A percentile compares a stretch with the other conserved stretches of the same genome.
Conservation (phyloP, 2,113 vertebrate species). For the Corythoichthys haematopterus region DNA sequence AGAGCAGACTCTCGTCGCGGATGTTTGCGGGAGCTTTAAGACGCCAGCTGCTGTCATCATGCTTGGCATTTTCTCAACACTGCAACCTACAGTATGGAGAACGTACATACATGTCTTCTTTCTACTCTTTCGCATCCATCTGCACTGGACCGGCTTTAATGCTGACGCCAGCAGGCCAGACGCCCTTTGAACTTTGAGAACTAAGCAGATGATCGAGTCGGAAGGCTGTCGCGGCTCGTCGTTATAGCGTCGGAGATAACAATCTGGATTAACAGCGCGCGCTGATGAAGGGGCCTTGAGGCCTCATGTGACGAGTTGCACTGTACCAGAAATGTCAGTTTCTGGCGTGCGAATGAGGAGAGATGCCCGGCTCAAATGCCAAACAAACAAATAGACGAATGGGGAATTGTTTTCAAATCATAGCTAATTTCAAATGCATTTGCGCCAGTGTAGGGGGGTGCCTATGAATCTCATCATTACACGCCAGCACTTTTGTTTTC, state of each 20-base stretch:
- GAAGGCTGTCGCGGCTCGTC: slow-evolving; percentile 57
- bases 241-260: slow-evolving; percentile 38
- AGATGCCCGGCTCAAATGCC: not conserved
- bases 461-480: not conserved
- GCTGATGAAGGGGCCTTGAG: not conserved
- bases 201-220: slow-evolving; percentile 57
- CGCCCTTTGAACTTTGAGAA: slow-evolving; percentile 62
- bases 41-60: not conserved
- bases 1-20: slow-evolving; percentile 9
- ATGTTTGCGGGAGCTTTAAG: slow-evolving; percentile 1
- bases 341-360: not conserved
- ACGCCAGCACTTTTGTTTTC: not conserved
- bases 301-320: not conserved
- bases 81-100: not conserved
- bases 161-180: slow-evolving; percentile 28
- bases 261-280: slow-evolving; percentile 20
- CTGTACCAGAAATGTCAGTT: slow-evolving; percentile 17
- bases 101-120: not conserved
- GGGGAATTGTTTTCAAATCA: not conserved
- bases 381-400: not conserved
- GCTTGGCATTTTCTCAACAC: not conserved
- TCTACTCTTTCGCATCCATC: not conserved
- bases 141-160: slow-evolving; percentile 12
- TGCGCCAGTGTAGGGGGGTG: not conserved
- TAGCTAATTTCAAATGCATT: not conserved